Evolutionary conservation across 2,888 invertebrate species (phyloP).

Genomic region (Choristoneura rosaceana): DNA sequence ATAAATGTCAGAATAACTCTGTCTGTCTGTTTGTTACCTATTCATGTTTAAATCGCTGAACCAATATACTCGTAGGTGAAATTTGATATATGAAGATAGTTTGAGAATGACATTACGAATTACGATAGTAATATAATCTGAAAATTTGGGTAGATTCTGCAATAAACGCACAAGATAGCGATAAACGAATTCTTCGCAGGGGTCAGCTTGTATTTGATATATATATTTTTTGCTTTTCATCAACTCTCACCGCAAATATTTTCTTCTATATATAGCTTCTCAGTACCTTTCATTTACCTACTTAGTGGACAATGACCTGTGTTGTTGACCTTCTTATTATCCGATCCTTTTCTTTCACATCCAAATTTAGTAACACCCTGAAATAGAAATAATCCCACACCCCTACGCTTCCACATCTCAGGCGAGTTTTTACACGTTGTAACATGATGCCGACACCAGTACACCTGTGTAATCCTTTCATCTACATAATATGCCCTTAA

Average conservation of each 20-base stretch:
- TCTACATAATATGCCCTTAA: constrained; percentile 82
- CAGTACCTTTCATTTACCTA: background rate
- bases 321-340: background rate
- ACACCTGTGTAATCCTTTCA: constrained; percentile 85
- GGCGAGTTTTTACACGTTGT: constrained; percentile 53
- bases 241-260: background rate
- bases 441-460: constrained; percentile 56
- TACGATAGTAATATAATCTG: too few species aligned
- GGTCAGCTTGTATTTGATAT: too few species aligned
- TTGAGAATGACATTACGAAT: too few species aligned
- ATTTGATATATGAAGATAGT: too few species aligned
- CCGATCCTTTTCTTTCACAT: background rate
- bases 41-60: too few species aligned
- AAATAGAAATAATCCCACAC: constrained; percentile 7
- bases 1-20: too few species aligned
- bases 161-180: too few species aligned
- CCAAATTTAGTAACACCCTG: background rate
- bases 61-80: too few species aligned
- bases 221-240: too few species aligned
- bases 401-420: constrained; percentile 23
- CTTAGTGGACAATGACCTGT: background rate
- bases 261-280: background rate
- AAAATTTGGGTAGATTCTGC: too few species aligned
- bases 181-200: too few species aligned
- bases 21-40: too few species aligned